Conservation (phyloP, 2,113 vertebrate genomes). For the Coturnix japonica region DNA sequence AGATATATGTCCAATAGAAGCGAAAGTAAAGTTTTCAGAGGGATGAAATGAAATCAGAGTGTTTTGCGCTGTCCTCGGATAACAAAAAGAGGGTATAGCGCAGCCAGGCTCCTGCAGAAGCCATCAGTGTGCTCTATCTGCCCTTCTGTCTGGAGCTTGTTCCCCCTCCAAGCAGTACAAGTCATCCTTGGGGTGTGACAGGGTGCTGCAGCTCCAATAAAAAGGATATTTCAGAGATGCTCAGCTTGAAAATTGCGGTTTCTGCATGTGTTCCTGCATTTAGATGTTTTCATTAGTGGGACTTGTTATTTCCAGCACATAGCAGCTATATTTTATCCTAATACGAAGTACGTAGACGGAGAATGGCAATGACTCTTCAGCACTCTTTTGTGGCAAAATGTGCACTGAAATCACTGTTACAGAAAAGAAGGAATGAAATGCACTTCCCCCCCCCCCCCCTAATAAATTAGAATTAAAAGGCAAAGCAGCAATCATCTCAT, state of each 20-base stretch:
- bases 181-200: not conserved
- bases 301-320: not conserved
- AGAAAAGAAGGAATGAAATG: not conserved
- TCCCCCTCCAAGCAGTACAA: no score
- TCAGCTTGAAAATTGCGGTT: not conserved
- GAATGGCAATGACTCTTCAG: not conserved
- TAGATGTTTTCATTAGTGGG: not conserved
- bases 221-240: not conserved
- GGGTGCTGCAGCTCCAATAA: not conserved
- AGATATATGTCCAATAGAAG: not conserved
- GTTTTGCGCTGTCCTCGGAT: accelerated
- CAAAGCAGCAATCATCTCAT: not conserved
- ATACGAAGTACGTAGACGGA: not conserved
- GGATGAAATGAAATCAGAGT: not conserved
- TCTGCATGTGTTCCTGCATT: not conserved
- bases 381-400: not conserved
- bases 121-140: not conserved
- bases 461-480: not conserved
- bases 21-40: not conserved
- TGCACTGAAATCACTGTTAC: not conserved
- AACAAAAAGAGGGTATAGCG: not conserved
- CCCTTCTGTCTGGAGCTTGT: not conserved
- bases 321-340: not conserved
- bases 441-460: not conserved
- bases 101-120: not conserved